Conservation (phyloP, 1,140 invertebrate genomes). For the Matsumurasca onukii region DNA sequence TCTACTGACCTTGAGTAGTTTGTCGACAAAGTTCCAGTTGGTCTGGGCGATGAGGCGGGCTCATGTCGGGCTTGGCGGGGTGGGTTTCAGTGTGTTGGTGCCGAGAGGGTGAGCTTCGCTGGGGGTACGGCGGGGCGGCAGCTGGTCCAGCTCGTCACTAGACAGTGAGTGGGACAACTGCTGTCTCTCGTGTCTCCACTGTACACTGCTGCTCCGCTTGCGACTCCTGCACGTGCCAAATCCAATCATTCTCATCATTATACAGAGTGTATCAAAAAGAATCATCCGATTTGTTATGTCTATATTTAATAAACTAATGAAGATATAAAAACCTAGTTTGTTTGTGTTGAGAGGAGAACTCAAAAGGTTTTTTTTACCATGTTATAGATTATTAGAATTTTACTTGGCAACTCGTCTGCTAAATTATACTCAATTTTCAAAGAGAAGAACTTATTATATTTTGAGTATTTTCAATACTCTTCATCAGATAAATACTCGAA, state of each 20-base stretch:
- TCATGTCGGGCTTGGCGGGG: constrained; percentile 56
- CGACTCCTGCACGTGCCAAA: constrained; percentile 34
- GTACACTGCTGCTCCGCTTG: constrained; percentile 38
- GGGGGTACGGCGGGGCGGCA: constrained; percentile 17
- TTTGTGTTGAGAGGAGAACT: no score
- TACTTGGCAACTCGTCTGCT: no score
- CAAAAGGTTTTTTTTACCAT: no score
- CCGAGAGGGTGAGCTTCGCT: constrained; percentile 41
- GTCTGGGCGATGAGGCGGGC: constrained; percentile 91
- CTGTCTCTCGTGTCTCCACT: constrained; percentile 45
- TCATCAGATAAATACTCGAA: no score
- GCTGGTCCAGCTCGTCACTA: constrained; percentile 16
- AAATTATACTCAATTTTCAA: no score
- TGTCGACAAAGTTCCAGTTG: constrained; percentile 98
- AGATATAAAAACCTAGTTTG: no score
- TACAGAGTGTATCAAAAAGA: no score
- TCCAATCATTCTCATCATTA: background rate
- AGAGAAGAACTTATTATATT: no score
- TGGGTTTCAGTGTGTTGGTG: constrained; percentile 26
- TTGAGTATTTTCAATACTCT: no score
- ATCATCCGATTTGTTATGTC: no score
- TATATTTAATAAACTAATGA: no score
- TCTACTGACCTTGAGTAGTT: constrained; percentile 80
- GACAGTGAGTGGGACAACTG: constrained; percentile 47
- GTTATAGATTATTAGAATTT: no score